Conservation (phyloP, 2,888 invertebrate species). For the Andrena bicolor region DNA sequence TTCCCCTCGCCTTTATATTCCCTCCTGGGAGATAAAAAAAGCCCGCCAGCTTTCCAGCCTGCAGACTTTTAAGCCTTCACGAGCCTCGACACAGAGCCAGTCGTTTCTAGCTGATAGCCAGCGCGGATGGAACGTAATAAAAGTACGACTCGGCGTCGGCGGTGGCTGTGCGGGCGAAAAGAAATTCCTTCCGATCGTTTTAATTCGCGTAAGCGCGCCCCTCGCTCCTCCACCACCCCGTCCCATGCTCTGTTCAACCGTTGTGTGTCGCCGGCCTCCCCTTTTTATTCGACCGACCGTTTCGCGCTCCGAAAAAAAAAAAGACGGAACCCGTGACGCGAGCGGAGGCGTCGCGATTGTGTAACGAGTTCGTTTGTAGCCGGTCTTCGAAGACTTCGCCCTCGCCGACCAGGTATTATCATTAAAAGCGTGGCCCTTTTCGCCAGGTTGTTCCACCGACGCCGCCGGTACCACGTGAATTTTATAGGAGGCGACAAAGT, state of each 20-base stretch:
- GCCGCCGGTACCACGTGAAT: constrained; percentile 8
- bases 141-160: constrained; percentile 38
- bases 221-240: constrained; percentile 7
- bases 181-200: constrained; percentile 64
- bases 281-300: constrained; percentile 8
- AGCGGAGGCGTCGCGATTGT: constrained; percentile 13
- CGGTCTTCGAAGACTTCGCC: constrained; percentile 1
- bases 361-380: constrained; percentile 5
- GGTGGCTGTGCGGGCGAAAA: constrained; percentile 58
- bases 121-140: constrained; percentile 60
- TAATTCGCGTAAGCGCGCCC: constrained; percentile 58
- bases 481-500: constrained; percentile 16
- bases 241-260: not conserved
- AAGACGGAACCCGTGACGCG: not conserved
- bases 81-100: constrained; percentile 40
- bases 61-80: constrained; percentile 54
- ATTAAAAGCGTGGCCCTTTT: constrained; percentile 4
- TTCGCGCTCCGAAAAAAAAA: constrained; percentile 14
- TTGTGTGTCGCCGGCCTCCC: not conserved
- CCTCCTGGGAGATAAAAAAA: constrained; percentile 3
- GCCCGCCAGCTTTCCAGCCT: constrained; percentile 23
- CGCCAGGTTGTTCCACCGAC: constrained; percentile 1
- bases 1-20: constrained; percentile 23
- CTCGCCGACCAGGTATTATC: not conserved
- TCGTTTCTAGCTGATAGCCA: constrained; percentile 58